Base-by-base conservation (phyloP, 2,113 vertebrate species). In the Riparia riparia region DNA sequence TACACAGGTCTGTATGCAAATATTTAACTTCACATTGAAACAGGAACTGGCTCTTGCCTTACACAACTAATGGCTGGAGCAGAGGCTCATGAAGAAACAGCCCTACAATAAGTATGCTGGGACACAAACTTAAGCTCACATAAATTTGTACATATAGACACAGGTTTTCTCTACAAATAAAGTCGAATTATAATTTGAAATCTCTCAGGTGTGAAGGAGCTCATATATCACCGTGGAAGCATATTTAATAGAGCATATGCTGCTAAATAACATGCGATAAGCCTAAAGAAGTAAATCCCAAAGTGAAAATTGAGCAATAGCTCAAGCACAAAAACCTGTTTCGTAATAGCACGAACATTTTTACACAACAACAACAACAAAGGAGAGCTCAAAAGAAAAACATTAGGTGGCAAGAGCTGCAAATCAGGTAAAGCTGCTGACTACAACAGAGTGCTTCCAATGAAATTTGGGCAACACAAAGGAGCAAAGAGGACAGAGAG, bases 401-500 rank as follows among this genome's bases (percentile, higher is more conserved):
- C 82, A 95, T 80, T 39, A 86, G 69, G 93, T 58, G 34, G 84
- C 20, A 72, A 82, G 71, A 94, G 91, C 69, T 93, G 93, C 82
- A 96, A 49, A 84, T 94, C 95, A 95, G 91, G 95, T 96, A 96
- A 92, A 89, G 79, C 73, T 93, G 91, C 95, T 95, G 91, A 97
- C 89, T 83, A 53, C 76, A 94, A 86, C 78, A 82, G 54, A 82
- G 80, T 0, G 60, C 57, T 86, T 90, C 74, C 80, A 85, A 74
- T 34, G 76, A 32, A 70, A 93, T 90, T 24, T 61, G 53, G 57
- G 25, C 68, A 78, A 61, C 69, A 90, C 74, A 94, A 95, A 80
- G 51, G 37, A 68, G 69, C 31, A 65, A 39, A 78, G 44, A 89
- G 37, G 18, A 73, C 9, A 58, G 29, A 1, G 0, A 90, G 68